Conservation (phyloP, 1,140 invertebrate genomes). For the Drosophila navojoa region DNA sequence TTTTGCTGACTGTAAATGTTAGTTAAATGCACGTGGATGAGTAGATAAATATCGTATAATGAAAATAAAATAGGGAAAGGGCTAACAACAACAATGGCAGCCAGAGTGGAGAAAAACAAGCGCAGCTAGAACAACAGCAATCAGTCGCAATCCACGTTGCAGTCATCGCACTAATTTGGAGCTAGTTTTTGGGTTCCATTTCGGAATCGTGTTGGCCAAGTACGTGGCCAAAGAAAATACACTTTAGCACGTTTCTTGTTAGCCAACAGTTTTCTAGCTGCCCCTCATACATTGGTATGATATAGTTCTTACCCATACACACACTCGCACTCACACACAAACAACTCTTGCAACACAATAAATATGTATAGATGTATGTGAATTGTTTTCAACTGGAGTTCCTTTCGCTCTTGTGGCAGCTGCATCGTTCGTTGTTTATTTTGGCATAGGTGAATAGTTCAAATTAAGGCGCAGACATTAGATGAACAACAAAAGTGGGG, state of each 20-base stretch:
- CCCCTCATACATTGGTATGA: conserved; percentile 48
- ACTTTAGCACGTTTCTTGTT: conserved; percentile 82
- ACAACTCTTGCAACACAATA: conserved; percentile 4
- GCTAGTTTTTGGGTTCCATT: conserved; percentile 66
- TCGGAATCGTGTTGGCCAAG: conserved; percentile 31
- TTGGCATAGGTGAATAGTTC: conserved; percentile 63
- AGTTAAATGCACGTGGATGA: conserved; percentile 79
- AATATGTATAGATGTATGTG: conserved; percentile 17
- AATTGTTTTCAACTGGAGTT: conserved; percentile 26
- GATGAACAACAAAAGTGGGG: conserved; percentile 23
- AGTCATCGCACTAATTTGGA: conserved; percentile 76
- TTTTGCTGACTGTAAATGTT: conserved; percentile 49
- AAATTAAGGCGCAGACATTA: conserved; percentile 59
- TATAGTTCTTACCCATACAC: conserved; percentile 45
- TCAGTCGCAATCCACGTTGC: conserved; percentile 61
- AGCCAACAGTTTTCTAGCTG: conserved; percentile 59
- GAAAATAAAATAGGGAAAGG: conserved; percentile 75
- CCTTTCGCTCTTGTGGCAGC: conserved; percentile 35
- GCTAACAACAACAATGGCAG: conserved; percentile 35
- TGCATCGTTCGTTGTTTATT: conserved; percentile 51
- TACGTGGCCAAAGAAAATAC: conserved; percentile 77
- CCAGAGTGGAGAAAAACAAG: conserved; percentile 31
- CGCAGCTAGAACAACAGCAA: conserved; percentile 42
- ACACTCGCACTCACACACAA: not conserved
- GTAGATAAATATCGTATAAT: conserved; percentile 83